These are phyloP conservation scores for Drosophila merina DNA, from an alignment of 2,888 invertebrate species.

Conservation along the genomic window DNA sequence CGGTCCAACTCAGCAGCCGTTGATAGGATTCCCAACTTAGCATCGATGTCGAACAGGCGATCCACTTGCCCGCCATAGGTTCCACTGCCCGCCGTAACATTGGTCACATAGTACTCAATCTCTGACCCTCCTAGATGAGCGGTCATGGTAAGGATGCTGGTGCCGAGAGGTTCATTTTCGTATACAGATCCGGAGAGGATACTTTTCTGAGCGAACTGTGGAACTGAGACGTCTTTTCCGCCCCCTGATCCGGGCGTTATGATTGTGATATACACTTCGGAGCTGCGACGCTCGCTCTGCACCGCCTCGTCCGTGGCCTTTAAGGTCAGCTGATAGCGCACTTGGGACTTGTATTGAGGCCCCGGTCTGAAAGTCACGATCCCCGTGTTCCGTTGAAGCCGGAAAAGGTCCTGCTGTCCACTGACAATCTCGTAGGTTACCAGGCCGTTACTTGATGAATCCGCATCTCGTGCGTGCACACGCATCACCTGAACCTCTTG, in stretches of 20 bases:
- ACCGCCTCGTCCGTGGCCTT: conserved; percentile 97
- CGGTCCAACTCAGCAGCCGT: conserved; percentile 93
- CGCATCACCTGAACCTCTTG: conserved; percentile 87
- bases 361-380: conserved; percentile 87
- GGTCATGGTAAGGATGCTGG: conserved; percentile 91
- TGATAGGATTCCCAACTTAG: conserved; percentile 93
- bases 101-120: conserved; percentile 96
- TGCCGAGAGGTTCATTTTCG: conserved; percentile 95
- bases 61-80: conserved; percentile 88
- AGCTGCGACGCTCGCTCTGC: conserved; percentile 93
- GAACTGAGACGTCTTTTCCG: conserved; percentile 78
- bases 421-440: conserved; percentile 95
- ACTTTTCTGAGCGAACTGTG: conserved; percentile 86
- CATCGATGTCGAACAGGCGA: conserved; percentile 95
- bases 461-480: conserved; percentile 93
- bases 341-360: conserved; percentile 87
- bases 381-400: conserved; percentile 92
- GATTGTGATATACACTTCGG: conserved; percentile 93
- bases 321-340: conserved; percentile 92
- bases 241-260: conserved; percentile 87
- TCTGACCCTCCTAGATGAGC: conserved; percentile 88
- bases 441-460: conserved; percentile 95
- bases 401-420: conserved; percentile 91
- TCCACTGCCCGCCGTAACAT: conserved; percentile 86
- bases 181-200: conserved; percentile 91